Conservation (phyloP, 2,113 vertebrate genomes). For the Burhinus oedicnemus region DNA sequence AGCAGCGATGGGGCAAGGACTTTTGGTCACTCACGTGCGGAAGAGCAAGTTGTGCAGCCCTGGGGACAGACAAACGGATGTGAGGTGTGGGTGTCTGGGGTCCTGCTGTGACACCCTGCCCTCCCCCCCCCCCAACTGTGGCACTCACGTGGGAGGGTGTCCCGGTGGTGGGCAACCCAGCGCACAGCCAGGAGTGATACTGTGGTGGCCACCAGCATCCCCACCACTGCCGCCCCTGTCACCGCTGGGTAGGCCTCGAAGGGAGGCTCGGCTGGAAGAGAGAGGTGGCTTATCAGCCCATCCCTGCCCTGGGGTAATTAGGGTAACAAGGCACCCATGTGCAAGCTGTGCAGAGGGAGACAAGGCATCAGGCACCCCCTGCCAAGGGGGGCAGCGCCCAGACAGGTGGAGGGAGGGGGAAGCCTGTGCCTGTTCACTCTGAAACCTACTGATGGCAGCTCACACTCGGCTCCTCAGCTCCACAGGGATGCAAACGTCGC, state of each 20-base stretch:
- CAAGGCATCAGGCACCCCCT: neutral
- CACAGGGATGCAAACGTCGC: fast-evolving
- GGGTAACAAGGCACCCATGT: fast-evolving
- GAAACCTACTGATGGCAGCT: neutral
- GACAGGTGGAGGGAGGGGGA: no score
- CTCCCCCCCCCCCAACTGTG: conserved; percentile 81
- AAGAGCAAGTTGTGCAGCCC: conserved; percentile 40
- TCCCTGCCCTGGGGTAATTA: fast-evolving
- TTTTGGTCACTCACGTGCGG: neutral
- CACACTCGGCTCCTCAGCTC: neutral
- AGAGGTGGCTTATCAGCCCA: fast-evolving
- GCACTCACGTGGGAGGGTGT: neutral
- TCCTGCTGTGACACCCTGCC: fast-evolving
- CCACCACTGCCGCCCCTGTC: neutral
- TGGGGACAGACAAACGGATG: neutral
- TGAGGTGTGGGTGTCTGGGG: fast-evolving
- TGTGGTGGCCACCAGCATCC: conserved; percentile 18
- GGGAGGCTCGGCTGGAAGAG: conserved; percentile 51
- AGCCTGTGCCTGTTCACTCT: neutral
- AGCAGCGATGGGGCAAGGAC: fast-evolving
- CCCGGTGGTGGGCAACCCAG: neutral
- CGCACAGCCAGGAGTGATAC: neutral
- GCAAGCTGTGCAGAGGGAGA: neutral
- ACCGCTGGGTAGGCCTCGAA: conserved; percentile 16
- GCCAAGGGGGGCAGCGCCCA: neutral